phyloP scores from a whole-genome alignment of 2,888 invertebrate species.

The Dryobotodes eremita region DNA sequence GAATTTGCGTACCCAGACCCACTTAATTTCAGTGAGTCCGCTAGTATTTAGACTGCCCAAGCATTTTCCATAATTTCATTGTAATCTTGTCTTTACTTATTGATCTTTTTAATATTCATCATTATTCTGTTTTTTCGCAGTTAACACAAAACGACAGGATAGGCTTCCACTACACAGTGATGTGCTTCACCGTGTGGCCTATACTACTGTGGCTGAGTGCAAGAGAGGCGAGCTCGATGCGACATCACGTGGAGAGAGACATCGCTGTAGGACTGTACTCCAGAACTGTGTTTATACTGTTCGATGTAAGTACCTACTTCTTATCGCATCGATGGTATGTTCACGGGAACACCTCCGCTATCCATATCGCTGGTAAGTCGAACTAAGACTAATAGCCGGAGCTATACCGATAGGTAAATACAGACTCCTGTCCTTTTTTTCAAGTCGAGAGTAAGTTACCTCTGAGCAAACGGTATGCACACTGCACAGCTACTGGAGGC shows the following conservation, averaged over 20 bases:
- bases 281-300: slow-evolving; percentile 94
- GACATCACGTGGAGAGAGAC: slow-evolving; percentile 94
- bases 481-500: no score
- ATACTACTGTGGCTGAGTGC: slow-evolving; percentile 92
- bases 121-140: slow-evolving; percentile 78
- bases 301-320: slow-evolving; percentile 92
- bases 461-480: no score
- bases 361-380: background rate
- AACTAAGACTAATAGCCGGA: no score
- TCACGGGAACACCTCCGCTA: background rate
- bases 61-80: background rate
- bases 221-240: slow-evolving; percentile 90
- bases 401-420: background rate
- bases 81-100: background rate
- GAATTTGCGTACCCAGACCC: no score
- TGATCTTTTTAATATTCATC: background rate
- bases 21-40: background rate
- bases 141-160: slow-evolving; percentile 94
- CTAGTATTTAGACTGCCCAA: background rate
- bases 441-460: background rate
- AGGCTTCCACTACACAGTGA: slow-evolving; percentile 96
- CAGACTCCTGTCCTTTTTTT: background rate
- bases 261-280: slow-evolving; percentile 95
- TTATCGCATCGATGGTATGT: background rate
- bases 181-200: slow-evolving; percentile 95